These are phyloP conservation scores for Phylloscopus trochiloides DNA, from an alignment of 2,113 vertebrate species.

Conservation along the genomic window DNA sequence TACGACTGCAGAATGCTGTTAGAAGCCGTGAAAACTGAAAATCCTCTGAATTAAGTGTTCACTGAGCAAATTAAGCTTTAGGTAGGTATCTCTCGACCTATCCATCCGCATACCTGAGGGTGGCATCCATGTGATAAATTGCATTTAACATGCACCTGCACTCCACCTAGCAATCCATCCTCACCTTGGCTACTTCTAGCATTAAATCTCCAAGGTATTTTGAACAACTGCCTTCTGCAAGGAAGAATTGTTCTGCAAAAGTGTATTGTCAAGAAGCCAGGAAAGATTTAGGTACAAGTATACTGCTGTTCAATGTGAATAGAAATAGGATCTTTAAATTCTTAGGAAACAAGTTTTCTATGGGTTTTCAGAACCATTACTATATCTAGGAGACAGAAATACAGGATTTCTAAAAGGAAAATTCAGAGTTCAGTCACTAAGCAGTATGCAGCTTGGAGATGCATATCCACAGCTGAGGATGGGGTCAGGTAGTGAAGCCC, in stretches of 20 bases:
- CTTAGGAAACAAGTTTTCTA: not conserved
- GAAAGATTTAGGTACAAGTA: not conserved
- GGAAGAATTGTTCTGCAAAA: not conserved
- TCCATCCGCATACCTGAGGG: not conserved
- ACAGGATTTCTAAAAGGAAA: not conserved
- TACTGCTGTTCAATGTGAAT: not conserved
- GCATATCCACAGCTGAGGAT: not conserved
- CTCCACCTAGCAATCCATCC: slow-evolving; percentile 23
- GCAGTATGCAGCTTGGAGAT: fast-evolving
- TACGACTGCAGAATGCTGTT: not conserved
- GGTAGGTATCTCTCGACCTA: slow-evolving; percentile 1
- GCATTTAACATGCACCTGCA: slow-evolving; percentile 27
- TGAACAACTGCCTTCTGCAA: not conserved
- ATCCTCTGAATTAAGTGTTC: slow-evolving; percentile 16
- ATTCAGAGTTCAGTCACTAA: not conserved
- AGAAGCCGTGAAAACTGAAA: slow-evolving; percentile 17
- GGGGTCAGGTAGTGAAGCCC: not conserved
- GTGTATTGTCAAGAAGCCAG: not conserved
- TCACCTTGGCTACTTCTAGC: not conserved
- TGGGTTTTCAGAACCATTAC: not conserved
- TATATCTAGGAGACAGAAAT: not conserved
- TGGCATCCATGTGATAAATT: slow-evolving; percentile 35
- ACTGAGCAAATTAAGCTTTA: slow-evolving; percentile 28
- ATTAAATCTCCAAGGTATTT: not conserved
- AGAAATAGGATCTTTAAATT: not conserved